Evolutionary conservation across 2,113 vertebrate species (phyloP).

Genomic region (Peromyscus maniculatus): DNA sequence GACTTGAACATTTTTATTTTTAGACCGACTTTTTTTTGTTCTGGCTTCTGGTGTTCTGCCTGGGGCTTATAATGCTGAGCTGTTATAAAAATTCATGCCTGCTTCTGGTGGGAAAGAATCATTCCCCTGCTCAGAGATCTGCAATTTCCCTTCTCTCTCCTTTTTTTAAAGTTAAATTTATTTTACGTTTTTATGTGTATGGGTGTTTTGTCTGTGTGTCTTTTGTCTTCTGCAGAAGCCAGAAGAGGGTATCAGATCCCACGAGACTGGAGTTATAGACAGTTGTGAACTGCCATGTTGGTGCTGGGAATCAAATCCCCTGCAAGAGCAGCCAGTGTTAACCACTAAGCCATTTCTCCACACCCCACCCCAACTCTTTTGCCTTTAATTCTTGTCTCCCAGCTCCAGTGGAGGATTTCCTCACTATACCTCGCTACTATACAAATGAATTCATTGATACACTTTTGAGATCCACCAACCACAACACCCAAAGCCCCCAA

Average conservation of each 20-base stretch:
- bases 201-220: too few relatives aligned
- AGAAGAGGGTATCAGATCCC: background rate
- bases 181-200: too few relatives aligned
- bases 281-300: background rate
- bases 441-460: background rate
- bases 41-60: background rate
- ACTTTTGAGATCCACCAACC: background rate
- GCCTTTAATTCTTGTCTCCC: background rate
- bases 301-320: background rate
- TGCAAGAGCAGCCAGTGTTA: background rate
- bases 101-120: background rate
- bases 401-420: background rate
- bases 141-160: background rate
- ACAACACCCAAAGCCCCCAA: background rate
- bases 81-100: background rate
- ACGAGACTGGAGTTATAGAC: background rate
- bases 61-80: background rate
- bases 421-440: background rate
- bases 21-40: background rate
- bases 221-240: background rate
- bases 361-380: background rate
- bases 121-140: background rate
- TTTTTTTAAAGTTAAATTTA: too few relatives aligned
- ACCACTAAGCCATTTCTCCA: background rate
- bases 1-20: background rate